These are phyloP conservation scores for Philhelius pedissequus DNA, from an alignment of 2,888 invertebrate species.

Conservation along the genomic window DNA sequence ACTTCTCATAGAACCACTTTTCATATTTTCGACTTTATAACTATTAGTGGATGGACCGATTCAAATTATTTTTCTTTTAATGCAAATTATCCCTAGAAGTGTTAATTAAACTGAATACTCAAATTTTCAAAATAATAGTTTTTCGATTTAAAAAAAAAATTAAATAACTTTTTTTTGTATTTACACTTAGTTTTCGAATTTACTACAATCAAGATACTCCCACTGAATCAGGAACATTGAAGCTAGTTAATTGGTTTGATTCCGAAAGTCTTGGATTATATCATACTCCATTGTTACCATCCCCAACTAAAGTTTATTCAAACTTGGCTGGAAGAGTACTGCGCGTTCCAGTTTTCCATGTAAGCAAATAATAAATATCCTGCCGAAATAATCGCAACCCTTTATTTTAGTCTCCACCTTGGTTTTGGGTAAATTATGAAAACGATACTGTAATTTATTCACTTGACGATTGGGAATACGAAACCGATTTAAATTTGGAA, in stretches of 20 bases:
- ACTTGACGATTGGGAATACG: slow-evolving; percentile 55
- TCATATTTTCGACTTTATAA: too few species aligned
- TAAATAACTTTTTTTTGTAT: too few species aligned
- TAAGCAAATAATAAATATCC: slow-evolving; percentile 72
- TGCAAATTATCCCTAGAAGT: too few species aligned
- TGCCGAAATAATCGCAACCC: neutral
- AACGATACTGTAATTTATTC: slow-evolving; percentile 77
- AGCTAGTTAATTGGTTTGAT: slow-evolving; percentile 87
- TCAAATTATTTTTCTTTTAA: too few species aligned
- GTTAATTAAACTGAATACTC: too few species aligned
- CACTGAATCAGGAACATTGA: slow-evolving; percentile 81
- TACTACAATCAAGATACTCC: slow-evolving; percentile 87
- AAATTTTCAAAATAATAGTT: too few species aligned
- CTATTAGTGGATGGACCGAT: too few species aligned
- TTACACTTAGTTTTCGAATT: slow-evolving; percentile 81
- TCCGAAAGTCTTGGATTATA: slow-evolving; percentile 81
- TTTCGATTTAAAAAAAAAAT: too few species aligned
- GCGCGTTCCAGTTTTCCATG: slow-evolving; percentile 86
- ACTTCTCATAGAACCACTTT: too few species aligned
- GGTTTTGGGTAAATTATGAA: slow-evolving; percentile 86
- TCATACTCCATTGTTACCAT: slow-evolving; percentile 84
- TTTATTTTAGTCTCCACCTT: slow-evolving; percentile 83
- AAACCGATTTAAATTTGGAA: slow-evolving; percentile 14
- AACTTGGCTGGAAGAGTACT: slow-evolving; percentile 84
- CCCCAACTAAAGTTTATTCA: slow-evolving; percentile 82